These are phyloP conservation scores for Pandemis cinnamomeana DNA, from an alignment of 2,888 invertebrate genomes.

Conservation along the genomic window DNA sequence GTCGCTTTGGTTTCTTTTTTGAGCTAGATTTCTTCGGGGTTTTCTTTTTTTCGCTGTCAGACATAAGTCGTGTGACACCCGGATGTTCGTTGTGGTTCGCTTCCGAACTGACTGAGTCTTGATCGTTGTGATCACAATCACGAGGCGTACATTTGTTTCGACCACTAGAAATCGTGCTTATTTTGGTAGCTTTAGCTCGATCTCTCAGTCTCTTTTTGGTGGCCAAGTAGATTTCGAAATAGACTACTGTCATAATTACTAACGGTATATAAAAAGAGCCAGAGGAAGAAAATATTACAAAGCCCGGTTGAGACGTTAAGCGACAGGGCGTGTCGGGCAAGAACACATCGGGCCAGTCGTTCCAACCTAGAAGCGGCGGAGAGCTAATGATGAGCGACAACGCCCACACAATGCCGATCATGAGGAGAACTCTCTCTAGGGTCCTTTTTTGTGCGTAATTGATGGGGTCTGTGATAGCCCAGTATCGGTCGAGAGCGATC, in stretches of 20 bases:
- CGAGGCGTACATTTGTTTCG: slow-evolving; percentile 78
- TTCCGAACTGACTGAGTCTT: slow-evolving; percentile 93
- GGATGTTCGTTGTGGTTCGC: slow-evolving; percentile 90
- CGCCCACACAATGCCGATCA: slow-evolving; percentile 95
- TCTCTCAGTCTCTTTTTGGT: slow-evolving; percentile 93
- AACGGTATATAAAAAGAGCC: slow-evolving; percentile 98
- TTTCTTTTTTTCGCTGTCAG: slow-evolving; percentile 73
- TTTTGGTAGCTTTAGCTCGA: slow-evolving; percentile 92
- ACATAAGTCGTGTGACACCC: slow-evolving; percentile 66
- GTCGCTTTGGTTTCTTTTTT: slow-evolving; percentile 83
- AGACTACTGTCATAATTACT: slow-evolving; percentile 97
- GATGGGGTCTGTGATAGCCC: slow-evolving; percentile 97
- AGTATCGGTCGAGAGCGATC: slow-evolving; percentile 97
- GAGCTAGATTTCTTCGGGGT: slow-evolving; percentile 60
- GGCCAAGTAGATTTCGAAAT: slow-evolving; percentile 97
- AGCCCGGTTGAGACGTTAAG: slow-evolving; percentile 94
- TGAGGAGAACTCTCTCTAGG: slow-evolving; percentile 92
- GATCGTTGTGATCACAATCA: slow-evolving; percentile 82
- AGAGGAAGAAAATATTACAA: slow-evolving; percentile 95
- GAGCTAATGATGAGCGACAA: slow-evolving; percentile 94
- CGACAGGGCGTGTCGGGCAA: slow-evolving; percentile 91
- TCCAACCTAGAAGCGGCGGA: slow-evolving; percentile 96
- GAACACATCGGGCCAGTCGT: slow-evolving; percentile 96
- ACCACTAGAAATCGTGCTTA: slow-evolving; percentile 87
- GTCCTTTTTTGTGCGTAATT: slow-evolving; percentile 97